Conservation (phyloP, 2,797 vertebrate species). For the Furcifer pardalis region DNA sequence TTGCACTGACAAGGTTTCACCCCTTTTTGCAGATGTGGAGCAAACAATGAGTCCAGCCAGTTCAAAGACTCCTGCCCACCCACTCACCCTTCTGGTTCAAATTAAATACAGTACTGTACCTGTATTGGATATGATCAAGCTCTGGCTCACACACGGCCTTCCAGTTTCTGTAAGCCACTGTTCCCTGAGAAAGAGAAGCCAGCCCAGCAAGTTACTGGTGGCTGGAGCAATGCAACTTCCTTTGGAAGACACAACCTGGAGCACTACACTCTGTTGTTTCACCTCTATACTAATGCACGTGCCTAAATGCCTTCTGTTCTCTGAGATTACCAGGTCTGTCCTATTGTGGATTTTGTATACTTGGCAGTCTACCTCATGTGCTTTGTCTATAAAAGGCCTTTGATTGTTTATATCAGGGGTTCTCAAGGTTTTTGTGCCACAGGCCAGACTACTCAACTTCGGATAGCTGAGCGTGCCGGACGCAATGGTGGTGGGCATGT, state of each 20-base stretch:
- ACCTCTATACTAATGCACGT: not conserved
- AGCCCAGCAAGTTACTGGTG: not conserved
- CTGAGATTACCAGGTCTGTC: too few species aligned
- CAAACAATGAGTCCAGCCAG: not conserved
- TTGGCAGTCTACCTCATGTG: too few species aligned
- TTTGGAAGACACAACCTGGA: not conserved
- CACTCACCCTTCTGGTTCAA: not conserved
- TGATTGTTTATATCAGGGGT: too few species aligned
- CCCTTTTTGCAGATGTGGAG: not conserved
- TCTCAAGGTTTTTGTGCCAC: too few species aligned
- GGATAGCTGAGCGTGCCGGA: too few species aligned
- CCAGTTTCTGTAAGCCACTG: not conserved
- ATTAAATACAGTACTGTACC: not conserved
- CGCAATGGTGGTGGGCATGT: too few species aligned
- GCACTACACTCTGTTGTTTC: not conserved
- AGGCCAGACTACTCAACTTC: too few species aligned
- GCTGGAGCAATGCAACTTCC: not conserved
- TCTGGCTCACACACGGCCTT: not conserved
- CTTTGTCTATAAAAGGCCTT: too few species aligned
- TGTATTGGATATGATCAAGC: not conserved
- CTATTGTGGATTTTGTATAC: too few species aligned
- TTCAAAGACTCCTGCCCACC: not conserved
- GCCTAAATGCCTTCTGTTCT: not conserved
- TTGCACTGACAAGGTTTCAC: not conserved
- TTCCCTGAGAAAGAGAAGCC: not conserved